Conservation (phyloP, 2,113 vertebrate species). For the Willisornis vidua region DNA sequence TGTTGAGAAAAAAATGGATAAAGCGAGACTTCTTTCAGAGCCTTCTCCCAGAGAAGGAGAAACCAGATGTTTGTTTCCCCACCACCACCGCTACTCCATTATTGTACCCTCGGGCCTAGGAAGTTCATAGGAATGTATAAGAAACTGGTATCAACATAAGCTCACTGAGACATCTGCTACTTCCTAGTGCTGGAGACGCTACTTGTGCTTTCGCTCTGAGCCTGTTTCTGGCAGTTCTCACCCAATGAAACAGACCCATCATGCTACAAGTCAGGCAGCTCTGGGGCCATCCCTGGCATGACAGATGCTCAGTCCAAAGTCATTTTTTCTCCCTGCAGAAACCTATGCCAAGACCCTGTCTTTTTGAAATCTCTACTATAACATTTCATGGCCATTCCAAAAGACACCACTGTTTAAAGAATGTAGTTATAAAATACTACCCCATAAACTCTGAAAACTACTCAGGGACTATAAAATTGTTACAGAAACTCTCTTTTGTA, state of each 20-base stretch:
- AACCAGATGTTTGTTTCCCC: background rate
- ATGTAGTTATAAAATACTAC: constrained; percentile 26
- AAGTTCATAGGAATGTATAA: background rate
- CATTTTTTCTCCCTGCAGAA: background rate
- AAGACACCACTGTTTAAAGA: constrained; percentile 23
- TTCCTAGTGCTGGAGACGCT: background rate
- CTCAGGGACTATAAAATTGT: constrained; percentile 13
- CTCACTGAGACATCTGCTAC: background rate
- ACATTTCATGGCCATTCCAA: background rate
- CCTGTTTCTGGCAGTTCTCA: background rate
- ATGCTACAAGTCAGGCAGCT: background rate
- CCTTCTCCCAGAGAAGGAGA: background rate
- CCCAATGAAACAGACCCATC: background rate
- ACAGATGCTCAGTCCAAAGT: background rate
- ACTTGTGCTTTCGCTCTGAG: background rate
- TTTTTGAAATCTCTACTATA: constrained; percentile 9
- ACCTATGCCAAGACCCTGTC: background rate
- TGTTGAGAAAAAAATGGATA: background rate
- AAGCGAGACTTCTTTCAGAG: background rate
- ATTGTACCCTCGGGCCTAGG: background rate
- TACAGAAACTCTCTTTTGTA: constrained; percentile 6
- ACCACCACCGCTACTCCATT: background rate
- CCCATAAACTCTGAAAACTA: constrained; percentile 48
- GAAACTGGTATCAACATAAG: background rate
- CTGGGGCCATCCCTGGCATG: background rate